These are phyloP conservation scores for Anguilla japonica DNA, from an alignment of 2,113 vertebrate species.

Conservation along the genomic window DNA sequence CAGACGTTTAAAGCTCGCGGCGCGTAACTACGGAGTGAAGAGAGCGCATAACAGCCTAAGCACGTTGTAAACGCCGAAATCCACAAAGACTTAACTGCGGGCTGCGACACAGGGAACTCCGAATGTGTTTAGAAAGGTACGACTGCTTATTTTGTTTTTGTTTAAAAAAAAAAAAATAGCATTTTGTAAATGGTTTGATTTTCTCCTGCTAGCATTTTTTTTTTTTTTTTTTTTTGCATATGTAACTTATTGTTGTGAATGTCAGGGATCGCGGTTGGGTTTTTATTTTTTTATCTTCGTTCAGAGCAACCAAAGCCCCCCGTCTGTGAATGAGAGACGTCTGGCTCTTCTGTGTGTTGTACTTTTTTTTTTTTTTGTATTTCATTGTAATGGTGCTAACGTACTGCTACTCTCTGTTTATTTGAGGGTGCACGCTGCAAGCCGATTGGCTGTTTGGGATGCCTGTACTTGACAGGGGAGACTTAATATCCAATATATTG, in stretches of 20 bases:
- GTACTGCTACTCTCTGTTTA: constrained; percentile 44
- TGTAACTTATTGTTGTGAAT: constrained; percentile 6
- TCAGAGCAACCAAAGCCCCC: neutral
- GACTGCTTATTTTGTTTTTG: neutral
- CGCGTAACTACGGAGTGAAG: neutral
- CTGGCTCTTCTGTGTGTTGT: too few relatives aligned
- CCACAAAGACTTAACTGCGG: neutral
- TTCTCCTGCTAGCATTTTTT: neutral
- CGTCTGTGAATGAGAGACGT: neutral
- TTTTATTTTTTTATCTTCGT: neutral
- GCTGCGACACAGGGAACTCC: neutral
- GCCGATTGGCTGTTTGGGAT: constrained; percentile 44
- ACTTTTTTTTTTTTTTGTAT: neutral
- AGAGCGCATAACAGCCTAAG: neutral
- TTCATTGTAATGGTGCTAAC: constrained; percentile 13
- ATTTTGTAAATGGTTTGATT: neutral
- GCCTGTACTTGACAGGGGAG: constrained; percentile 55
- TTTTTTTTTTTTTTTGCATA: neutral
- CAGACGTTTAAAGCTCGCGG: neutral
- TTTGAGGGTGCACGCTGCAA: constrained; percentile 52
- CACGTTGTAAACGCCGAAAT: neutral
- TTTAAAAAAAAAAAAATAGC: neutral
- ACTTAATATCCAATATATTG: constrained; percentile 32
- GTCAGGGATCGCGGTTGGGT: neutral
- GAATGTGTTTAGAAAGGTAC: neutral